Conservation (phyloP, 2,888 invertebrate genomes). For the Rotaria macrura region DNA sequence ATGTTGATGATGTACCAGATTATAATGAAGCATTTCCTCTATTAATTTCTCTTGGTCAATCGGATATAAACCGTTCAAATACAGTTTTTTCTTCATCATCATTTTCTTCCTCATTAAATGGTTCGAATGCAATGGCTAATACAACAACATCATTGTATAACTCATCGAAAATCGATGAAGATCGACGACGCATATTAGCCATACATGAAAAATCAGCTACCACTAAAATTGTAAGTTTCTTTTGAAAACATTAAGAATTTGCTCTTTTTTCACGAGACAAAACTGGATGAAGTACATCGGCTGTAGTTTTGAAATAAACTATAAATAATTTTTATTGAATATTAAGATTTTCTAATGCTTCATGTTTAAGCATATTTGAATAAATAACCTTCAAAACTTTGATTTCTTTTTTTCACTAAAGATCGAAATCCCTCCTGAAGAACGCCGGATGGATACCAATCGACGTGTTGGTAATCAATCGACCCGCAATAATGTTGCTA, state of each 20-base stretch:
- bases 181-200: neutral
- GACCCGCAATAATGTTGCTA: neutral
- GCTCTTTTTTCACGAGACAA: too few species aligned
- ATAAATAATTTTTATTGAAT: too few species aligned
- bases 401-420: neutral
- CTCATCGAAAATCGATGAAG: neutral
- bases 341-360: too few species aligned
- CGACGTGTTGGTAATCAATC: neutral
- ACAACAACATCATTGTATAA: neutral
- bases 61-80: neutral
- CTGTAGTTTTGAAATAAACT: too few species aligned
- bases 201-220: neutral
- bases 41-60: neutral
- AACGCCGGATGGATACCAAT: neutral
- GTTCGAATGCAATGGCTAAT: neutral
- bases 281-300: too few species aligned
- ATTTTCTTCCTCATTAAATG: neutral
- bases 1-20: neutral
- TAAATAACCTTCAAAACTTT: too few species aligned
- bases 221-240: neutral
- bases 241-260: too few species aligned
- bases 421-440: slow-evolving; percentile 18
- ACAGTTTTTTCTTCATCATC: neutral
- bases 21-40: slow-evolving; percentile 17
- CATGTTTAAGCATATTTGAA: too few species aligned